These are phyloP conservation scores for Phaethornis superciliosus DNA, from an alignment of 2,113 vertebrate genomes.

Conservation along the genomic window DNA sequence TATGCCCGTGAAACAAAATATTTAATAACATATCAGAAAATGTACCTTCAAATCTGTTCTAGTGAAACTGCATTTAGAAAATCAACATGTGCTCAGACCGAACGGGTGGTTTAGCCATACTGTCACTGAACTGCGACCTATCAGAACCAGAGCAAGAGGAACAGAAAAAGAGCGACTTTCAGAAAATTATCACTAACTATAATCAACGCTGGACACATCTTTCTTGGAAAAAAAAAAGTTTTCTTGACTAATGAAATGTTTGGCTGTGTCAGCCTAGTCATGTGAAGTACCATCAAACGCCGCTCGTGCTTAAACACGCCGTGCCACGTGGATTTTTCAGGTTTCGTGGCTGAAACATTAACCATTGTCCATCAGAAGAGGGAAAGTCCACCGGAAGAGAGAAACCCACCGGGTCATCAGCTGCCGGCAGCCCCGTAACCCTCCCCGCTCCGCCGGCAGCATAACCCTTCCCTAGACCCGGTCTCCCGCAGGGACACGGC, in stretches of 20 bases:
- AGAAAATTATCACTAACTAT: background rate
- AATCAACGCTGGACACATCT: background rate
- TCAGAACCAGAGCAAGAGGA: background rate
- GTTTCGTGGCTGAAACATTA: background rate
- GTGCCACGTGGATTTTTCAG: background rate
- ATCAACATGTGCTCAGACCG: background rate
- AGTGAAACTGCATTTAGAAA: background rate
- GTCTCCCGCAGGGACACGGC: background rate
- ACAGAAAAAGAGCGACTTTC: background rate
- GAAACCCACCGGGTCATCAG: accelerated
- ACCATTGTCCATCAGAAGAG: background rate
- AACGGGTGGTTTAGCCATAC: background rate
- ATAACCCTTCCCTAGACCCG: background rate
- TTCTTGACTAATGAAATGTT: background rate
- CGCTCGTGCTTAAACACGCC: background rate
- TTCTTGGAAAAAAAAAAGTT: background rate
- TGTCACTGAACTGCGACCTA: background rate
- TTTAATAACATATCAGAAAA: background rate
- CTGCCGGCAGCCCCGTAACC: accelerated
- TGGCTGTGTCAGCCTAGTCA: background rate
- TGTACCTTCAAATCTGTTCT: background rate
- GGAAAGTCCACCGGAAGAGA: background rate
- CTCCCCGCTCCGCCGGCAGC: background rate
- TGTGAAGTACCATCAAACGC: background rate
- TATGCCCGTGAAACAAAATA: background rate